A percentile compares a stretch with the other conserved stretches of the same genome.
Conservation (phyloP, 2,113 vertebrate genomes). For the Suncus etruscus region DNA sequence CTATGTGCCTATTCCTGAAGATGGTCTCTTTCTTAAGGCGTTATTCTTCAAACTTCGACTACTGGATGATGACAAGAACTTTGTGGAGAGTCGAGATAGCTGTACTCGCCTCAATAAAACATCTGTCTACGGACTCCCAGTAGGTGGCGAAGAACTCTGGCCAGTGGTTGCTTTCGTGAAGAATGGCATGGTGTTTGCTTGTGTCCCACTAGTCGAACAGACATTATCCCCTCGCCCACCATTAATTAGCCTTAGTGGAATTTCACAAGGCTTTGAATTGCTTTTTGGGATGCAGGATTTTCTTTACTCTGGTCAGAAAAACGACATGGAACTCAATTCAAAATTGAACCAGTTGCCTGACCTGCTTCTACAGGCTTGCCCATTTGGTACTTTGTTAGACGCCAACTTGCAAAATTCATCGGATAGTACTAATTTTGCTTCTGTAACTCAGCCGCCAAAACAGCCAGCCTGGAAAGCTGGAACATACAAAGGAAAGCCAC, state of each 20-base stretch:
- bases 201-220: slow-evolving; percentile 93
- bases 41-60: slow-evolving; percentile 92
- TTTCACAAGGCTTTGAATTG: slow-evolving; percentile 93
- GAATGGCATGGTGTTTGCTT: slow-evolving; percentile 89
- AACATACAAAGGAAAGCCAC: slow-evolving; percentile 91
- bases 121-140: slow-evolving; percentile 86
- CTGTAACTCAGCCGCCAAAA: slow-evolving; percentile 88
- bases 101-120: slow-evolving; percentile 90
- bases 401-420: slow-evolving; percentile 84
- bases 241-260: slow-evolving; percentile 89
- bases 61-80: slow-evolving; percentile 87
- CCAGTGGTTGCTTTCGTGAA: slow-evolving; percentile 91
- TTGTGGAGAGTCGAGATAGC: slow-evolving; percentile 89
- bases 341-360: slow-evolving; percentile 89
- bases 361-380: slow-evolving; percentile 93
- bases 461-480: slow-evolving; percentile 94
- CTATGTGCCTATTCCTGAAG: slow-evolving; percentile 91
- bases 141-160: slow-evolving; percentile 90
- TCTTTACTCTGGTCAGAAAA: slow-evolving; percentile 88
- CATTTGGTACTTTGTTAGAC: slow-evolving; percentile 93
- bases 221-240: slow-evolving; percentile 89
- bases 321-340: slow-evolving; percentile 86
- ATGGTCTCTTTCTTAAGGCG: slow-evolving; percentile 89
- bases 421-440: slow-evolving; percentile 83
- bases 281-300: slow-evolving; percentile 91